Percentiles rank a stretch among this genome's conserved stretches.
Conservation (phyloP, 2,888 invertebrate genomes). For the Sarcophaga variegata region DNA sequence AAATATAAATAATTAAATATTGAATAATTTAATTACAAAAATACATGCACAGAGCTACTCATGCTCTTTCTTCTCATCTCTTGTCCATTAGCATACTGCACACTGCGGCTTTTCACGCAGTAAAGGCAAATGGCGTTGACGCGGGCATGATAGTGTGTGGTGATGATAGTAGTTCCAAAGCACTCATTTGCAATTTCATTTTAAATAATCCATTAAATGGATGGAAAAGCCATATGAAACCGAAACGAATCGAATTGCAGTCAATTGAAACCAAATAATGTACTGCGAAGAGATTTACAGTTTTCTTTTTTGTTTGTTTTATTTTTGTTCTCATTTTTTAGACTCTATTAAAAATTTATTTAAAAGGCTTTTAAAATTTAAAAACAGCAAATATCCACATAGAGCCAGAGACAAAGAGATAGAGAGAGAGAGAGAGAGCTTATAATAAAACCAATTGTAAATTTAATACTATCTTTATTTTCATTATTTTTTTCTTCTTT, state of each 20-base stretch:
- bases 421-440: no score
- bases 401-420: no score
- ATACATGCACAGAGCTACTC: no score
- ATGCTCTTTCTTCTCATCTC: neutral
- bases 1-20: constrained; percentile 38
- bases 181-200: no score
- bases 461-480: no score
- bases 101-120: neutral
- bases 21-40: constrained; percentile 49
- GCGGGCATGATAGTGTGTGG: no score
- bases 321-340: no score
- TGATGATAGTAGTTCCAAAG: neutral
- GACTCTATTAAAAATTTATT: neutral
- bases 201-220: neutral
- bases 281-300: neutral
- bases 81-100: no score
- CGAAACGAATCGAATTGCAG: neutral
- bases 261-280: constrained; percentile 17
- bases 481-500: no score
- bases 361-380: constrained; percentile 11
- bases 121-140: neutral
- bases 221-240: neutral
- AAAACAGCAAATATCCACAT: constrained; percentile 1
- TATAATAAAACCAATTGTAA: no score
- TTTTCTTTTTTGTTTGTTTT: neutral